phyloP scores from a whole-genome alignment of 2,113 vertebrate genomes.

The Sigmodon hispidus region DNA sequence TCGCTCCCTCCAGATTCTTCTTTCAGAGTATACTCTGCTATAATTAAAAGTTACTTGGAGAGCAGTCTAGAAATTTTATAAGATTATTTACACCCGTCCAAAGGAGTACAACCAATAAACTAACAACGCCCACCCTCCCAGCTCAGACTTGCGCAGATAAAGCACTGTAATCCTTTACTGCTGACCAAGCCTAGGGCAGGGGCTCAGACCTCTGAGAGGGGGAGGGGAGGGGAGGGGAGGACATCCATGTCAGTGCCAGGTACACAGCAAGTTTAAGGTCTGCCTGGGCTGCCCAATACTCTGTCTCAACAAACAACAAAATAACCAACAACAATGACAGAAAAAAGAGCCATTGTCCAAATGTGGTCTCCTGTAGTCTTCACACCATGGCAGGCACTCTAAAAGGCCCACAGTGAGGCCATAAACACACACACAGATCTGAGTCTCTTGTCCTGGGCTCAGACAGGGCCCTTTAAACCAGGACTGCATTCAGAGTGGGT shows the following conservation, averaged over 20 bases:
- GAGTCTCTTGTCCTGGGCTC: neutral
- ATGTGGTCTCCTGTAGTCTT: neutral
- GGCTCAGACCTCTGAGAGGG: neutral
- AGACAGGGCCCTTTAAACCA: neutral
- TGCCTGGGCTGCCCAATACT: neutral
- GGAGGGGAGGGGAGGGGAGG: no score
- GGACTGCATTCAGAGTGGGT: neutral
- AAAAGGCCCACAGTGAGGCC: fast-evolving
- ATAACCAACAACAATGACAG: neutral
- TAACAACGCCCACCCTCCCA: neutral
- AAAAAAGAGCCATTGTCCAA: neutral
- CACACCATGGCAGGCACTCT: fast-evolving
- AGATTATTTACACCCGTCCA: neutral
- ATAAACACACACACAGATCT: neutral
- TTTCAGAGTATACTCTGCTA: slow-evolving; percentile 57
- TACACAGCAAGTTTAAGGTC: neutral
- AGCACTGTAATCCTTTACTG: neutral
- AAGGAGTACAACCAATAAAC: neutral
- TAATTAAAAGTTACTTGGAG: slow-evolving; percentile 26
- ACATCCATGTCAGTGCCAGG: neutral
- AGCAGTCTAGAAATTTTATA: slow-evolving; percentile 10
- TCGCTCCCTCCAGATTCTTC: slow-evolving; percentile 34
- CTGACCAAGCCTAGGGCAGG: neutral
- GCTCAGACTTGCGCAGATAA: neutral
- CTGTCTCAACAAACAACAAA: neutral